Evolutionary conservation across 2,888 invertebrate species (phyloP), one percentile per base, ranked within the genome.

Genomic region (Heliconius aoede): DNA sequence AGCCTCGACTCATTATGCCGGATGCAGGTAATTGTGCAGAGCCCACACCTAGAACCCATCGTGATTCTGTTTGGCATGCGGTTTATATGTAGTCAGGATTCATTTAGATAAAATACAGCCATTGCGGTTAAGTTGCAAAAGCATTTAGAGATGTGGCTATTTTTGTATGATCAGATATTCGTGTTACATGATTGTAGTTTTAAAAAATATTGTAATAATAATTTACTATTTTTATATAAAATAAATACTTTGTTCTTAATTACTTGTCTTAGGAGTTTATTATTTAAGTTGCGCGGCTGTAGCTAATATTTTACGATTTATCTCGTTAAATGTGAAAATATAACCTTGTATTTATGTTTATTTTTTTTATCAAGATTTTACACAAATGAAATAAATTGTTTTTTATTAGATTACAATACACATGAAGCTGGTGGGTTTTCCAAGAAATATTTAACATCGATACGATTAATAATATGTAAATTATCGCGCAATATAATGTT

Each of bases 11-110:
- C 76, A 69, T 77, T 67, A 58, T 30, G 28, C 73, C 77, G 80
- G 79, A 80, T 72, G 72, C 72, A 13, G 62, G 46, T 73, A 61
- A 74, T 80, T 79, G 78, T 77, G 68, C 32, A 18, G 72, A 46
- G 72, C 77, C 75, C 76, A 77, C 80, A 73, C 79, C 76, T 69
- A 69, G 69, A 67, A 58, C 55, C 72, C 58, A 55, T 28, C 46
- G 62, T 24, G 62, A 75, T 67, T 74, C 51, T 68, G 51, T 30
- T 51, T 28, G 30, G 11, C 8, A 28, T 51, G 28, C 28, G 51
- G 51, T 55, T 55, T 65, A 46, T n/a, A 51, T 40, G 18, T 73
- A 30, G 8, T 13, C 28, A 26, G 8, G 28, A 61, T 28, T 61
- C 26, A 26, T 21, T 7, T 55, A 7, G 1, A 24, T 13, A 58